Percentiles rank a stretch among this genome's conserved stretches.
Conservation (phyloP, 1,140 invertebrate species). For the Mylabris phalerata region DNA sequence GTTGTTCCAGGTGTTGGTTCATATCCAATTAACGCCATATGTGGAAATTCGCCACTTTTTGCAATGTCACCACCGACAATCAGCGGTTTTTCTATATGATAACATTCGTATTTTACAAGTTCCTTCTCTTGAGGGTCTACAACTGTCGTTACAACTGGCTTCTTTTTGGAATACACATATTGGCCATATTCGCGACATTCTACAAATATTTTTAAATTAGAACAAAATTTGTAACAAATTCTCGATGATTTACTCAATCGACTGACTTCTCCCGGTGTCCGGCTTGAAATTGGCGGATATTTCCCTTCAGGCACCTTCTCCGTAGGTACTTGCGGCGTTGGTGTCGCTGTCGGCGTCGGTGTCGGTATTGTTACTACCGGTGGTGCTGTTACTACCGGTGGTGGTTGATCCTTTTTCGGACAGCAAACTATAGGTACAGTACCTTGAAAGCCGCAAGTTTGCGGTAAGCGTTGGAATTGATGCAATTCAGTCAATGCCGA, state of each 20-base stretch:
- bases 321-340: no score
- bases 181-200: not conserved
- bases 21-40: not conserved
- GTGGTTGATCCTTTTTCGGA: not conserved
- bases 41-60: not conserved
- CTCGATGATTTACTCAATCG: no score
- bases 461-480: not conserved
- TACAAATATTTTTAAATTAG: not conserved
- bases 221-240: no score
- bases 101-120: not conserved
- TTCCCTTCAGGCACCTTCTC: no score
- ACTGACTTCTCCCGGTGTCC: not conserved
- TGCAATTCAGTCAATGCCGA: not conserved
- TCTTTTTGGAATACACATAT: not conserved
- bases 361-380: no score
- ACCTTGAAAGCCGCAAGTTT: constrained; percentile 9
- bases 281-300: not conserved
- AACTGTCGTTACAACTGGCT: not conserved
- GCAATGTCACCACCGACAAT: not conserved
- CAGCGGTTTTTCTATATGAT: not conserved
- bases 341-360: no score
- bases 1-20: not conserved
- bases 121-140: not conserved
- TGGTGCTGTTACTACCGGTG: no score
- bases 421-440: constrained; percentile 6